Percentiles rank a stretch among this genome's conserved stretches.
phyloP scores from a whole-genome alignment of 1,140 invertebrate genomes.

The Leucophenga varia region DNA sequence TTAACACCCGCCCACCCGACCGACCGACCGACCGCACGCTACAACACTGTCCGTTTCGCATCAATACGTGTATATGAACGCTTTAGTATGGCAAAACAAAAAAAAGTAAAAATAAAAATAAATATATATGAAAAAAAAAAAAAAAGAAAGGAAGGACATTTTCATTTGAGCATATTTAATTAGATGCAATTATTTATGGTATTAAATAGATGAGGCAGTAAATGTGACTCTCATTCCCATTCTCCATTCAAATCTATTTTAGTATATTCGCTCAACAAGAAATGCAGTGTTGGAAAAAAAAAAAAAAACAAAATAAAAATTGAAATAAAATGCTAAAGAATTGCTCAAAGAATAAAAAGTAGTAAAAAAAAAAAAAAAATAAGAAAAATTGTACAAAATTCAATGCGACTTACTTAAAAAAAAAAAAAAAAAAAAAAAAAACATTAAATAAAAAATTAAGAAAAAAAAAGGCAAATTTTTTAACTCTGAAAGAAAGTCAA shows the following conservation, averaged over 20 bases:
- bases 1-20: too few species aligned
- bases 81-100: too few species aligned
- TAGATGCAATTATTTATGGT: slow-evolving; percentile 57
- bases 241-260: background rate
- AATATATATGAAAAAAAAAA: too few species aligned
- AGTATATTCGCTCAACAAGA: too few species aligned
- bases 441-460: slow-evolving; percentile 10
- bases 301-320: slow-evolving; percentile 31
- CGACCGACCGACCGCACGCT: too few species aligned
- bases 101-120: too few species aligned
- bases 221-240: slow-evolving; percentile 33
- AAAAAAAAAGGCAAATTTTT: slow-evolving; percentile 16
- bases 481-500: slow-evolving; percentile 28
- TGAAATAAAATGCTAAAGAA: slow-evolving; percentile 57
- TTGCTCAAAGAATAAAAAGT: slow-evolving; percentile 29
- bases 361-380: slow-evolving; percentile 3
- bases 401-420: slow-evolving; percentile 20
- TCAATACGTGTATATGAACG: too few species aligned
- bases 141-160: slow-evolving; percentile 49
- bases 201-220: slow-evolving; percentile 57
- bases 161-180: slow-evolving; percentile 57
- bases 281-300: slow-evolving; percentile 23
- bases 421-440: slow-evolving; percentile 5
- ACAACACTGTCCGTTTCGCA: too few species aligned
- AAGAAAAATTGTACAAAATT: background rate